phyloP scores from a whole-genome alignment of 1,140 invertebrate species.

The Drosophila carrolli region DNA sequence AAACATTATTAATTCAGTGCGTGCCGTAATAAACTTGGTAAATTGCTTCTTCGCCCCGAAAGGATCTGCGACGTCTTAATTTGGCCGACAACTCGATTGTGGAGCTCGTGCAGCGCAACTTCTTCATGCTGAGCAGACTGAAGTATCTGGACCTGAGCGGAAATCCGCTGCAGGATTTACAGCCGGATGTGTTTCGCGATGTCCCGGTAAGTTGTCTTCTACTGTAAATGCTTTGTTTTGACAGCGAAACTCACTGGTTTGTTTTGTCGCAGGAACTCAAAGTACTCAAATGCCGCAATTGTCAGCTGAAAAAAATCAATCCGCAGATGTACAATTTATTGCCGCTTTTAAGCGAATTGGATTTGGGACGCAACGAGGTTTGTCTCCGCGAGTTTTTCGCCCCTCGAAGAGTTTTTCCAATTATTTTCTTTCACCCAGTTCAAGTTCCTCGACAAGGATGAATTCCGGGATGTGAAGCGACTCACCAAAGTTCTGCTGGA shows the following conservation, averaged over 20 bases:
- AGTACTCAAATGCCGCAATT: constrained; percentile 89
- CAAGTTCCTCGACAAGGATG: constrained; percentile 90
- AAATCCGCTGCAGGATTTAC: constrained; percentile 89
- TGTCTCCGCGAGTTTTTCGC: constrained; percentile 38
- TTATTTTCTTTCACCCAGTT: constrained; percentile 85
- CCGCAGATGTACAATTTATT: constrained; percentile 91
- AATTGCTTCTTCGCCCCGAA: constrained; percentile 34
- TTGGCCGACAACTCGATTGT: constrained; percentile 90
- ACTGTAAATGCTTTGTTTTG: constrained; percentile 13
- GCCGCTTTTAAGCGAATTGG: constrained; percentile 88
- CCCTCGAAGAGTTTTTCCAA: constrained; percentile 47
- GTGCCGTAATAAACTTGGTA: constrained; percentile 62
- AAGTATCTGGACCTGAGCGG: constrained; percentile 89
- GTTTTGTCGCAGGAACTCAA: constrained; percentile 86
- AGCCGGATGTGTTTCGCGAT: constrained; percentile 91
- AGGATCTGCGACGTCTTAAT: constrained; percentile 88
- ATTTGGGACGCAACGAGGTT: constrained; percentile 90
- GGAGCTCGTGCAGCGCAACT: constrained; percentile 88
- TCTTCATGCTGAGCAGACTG: constrained; percentile 88
- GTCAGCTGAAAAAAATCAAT: constrained; percentile 90
- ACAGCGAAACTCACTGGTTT: constrained; percentile 19
- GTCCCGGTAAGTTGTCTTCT: constrained; percentile 86
- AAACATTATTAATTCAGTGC: constrained; percentile 69
- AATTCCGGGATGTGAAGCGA: constrained; percentile 89
- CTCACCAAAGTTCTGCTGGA: constrained; percentile 89